phyloP scores from a whole-genome alignment of 2,888 invertebrate species.

The Oligia latruncula region DNA sequence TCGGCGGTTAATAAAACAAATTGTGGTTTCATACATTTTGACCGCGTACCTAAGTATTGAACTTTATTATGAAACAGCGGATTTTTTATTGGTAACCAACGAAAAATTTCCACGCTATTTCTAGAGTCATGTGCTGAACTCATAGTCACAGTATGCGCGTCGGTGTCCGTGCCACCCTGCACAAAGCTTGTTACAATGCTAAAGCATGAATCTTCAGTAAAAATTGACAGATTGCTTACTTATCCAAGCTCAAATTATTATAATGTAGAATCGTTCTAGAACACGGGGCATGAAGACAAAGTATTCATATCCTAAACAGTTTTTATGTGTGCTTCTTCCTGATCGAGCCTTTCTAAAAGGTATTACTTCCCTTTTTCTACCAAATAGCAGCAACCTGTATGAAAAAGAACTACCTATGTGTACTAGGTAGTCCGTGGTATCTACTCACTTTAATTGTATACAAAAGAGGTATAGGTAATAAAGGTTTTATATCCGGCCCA shows the following conservation, averaged over 20 bases:
- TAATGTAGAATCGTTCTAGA: neutral
- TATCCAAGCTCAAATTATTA: neutral
- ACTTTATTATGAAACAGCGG: too few relatives aligned
- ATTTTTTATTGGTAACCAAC: too few relatives aligned
- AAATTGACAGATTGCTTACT: neutral
- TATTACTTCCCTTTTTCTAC: neutral
- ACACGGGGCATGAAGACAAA: too few relatives aligned
- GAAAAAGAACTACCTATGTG: neutral
- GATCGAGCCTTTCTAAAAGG: neutral
- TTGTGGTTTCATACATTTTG: too few relatives aligned
- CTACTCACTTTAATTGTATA: constrained; percentile 82
- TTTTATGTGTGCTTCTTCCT: too few relatives aligned
- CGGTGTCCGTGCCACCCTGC: neutral
- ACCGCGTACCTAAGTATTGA: too few relatives aligned
- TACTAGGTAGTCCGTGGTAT: neutral
- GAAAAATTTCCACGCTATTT: too few relatives aligned
- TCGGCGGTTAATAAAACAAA: too few relatives aligned
- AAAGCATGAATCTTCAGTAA: neutral
- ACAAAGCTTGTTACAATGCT: neutral
- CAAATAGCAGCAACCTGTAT: neutral
- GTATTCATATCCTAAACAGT: neutral
- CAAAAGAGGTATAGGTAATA: constrained; percentile 80
- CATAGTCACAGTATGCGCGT: too few relatives aligned
- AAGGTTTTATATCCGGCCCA: constrained; percentile 76
- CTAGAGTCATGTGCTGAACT: too few relatives aligned